Percentiles rank a stretch among this genome's conserved stretches.
Evolutionary conservation across 2,888 invertebrate genomes (phyloP).

Genomic region (Caenorhabditis doughertyi): DNA sequence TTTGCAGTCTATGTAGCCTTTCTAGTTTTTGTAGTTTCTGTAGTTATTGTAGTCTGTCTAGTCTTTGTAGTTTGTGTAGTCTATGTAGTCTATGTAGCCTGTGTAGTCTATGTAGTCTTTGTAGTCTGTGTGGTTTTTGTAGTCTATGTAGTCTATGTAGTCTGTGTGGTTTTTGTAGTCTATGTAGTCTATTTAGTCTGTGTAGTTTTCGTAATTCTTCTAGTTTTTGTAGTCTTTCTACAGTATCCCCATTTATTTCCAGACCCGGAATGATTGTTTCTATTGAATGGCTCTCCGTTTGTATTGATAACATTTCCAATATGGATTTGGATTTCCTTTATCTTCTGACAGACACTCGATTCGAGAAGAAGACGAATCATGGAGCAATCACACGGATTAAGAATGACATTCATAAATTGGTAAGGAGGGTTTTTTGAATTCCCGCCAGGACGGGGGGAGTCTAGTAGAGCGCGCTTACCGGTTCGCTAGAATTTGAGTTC

Average conservation of each 20-base stretch:
- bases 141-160: neutral
- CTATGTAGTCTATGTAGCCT: neutral
- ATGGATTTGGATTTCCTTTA: constrained; percentile 4
- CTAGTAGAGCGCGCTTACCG: no score
- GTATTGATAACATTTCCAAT: neutral
- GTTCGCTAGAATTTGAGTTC: no score
- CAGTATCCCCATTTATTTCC: neutral
- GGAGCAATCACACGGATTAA: constrained; percentile 4
- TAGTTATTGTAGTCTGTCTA: neutral
- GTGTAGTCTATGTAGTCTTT: neutral
- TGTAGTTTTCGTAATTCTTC: neutral
- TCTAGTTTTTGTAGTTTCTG: neutral
- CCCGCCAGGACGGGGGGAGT: no score
- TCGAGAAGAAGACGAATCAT: constrained; percentile 8
- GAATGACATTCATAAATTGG: constrained; percentile 27
- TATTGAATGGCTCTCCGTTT: neutral
- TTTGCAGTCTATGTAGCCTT: neutral
- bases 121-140: neutral
- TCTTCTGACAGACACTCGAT: neutral
- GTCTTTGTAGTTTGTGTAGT: neutral
- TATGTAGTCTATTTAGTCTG: neutral
- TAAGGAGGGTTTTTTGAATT: neutral
- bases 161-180: neutral
- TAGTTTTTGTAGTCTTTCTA: neutral
- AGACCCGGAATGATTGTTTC: constrained; percentile 33